Percentiles rank a stretch among this genome's conserved stretches.
Evolutionary conservation across 2,797 vertebrate genomes (phyloP).

Genomic region (Spinibarbus caldwelli): DNA sequence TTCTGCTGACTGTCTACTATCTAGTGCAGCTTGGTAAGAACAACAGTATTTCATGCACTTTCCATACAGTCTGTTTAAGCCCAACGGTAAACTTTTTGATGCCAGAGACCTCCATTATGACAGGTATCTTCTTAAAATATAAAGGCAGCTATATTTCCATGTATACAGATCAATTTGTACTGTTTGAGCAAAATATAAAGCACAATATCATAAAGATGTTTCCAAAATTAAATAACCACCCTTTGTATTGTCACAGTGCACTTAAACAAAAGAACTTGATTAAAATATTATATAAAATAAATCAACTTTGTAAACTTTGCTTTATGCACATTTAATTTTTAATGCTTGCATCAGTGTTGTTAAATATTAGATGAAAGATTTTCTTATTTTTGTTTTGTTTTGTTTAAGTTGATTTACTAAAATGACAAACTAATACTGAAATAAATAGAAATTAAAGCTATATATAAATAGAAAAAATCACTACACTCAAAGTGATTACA

Average conservation of each 20-base stretch:
- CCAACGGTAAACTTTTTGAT: neutral
- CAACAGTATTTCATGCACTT: neutral
- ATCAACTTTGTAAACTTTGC: too few relatives aligned
- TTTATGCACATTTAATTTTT: too few relatives aligned
- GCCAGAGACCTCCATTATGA: neutral
- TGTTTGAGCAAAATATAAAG: neutral
- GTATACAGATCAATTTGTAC: neutral
- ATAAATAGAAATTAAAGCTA: neutral
- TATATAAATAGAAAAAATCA: neutral
- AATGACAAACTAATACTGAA: too few relatives aligned
- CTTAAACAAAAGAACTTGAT: too few relatives aligned
- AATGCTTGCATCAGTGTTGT: neutral
- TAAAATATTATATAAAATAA: too few relatives aligned
- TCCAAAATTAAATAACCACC: neutral
- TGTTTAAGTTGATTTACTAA: too few relatives aligned
- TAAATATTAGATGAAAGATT: neutral
- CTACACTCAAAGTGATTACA: too few relatives aligned
- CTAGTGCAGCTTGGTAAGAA: slow-evolving; percentile 94
- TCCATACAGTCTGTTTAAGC: neutral
- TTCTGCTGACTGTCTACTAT: slow-evolving; percentile 96
- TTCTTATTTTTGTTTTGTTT: too few relatives aligned
- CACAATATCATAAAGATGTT: neutral
- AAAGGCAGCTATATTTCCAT: neutral
- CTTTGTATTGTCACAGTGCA: too few relatives aligned
- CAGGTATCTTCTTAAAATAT: neutral